These are phyloP conservation scores for Drosophila asahinai DNA, from an alignment of 1,140 invertebrate genomes.

Conservation along the genomic window DNA sequence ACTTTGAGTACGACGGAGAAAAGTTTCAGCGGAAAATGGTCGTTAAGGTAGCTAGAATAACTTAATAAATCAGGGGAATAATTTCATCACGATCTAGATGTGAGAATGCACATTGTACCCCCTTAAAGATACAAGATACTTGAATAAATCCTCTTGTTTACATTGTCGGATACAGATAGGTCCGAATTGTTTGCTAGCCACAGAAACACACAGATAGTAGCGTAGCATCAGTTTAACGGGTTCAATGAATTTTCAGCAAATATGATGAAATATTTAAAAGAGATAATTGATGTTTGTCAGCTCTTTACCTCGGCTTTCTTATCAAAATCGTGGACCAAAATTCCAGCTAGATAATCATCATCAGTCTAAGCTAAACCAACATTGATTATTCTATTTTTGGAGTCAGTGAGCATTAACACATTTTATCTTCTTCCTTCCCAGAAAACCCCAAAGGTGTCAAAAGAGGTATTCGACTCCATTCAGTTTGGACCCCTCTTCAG, in stretches of 20 bases:
- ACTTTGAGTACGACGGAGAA: constrained; percentile 47
- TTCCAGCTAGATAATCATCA: neutral
- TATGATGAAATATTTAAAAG: neutral
- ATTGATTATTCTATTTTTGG: neutral
- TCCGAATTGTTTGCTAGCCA: neutral
- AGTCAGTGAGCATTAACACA: neutral
- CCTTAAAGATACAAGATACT: neutral
- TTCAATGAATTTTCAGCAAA: neutral
- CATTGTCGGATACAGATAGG: constrained; percentile 1
- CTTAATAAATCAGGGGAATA: neutral
- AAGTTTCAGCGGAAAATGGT: constrained; percentile 47
- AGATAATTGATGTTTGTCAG: neutral
- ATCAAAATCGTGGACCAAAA: neutral
- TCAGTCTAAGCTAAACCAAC: neutral
- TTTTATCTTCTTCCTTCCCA: constrained; percentile 16
- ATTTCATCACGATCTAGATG: neutral
- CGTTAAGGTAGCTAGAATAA: constrained; percentile 59
- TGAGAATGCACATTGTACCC: neutral
- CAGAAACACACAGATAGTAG: constrained; percentile 2
- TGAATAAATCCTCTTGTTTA: neutral
- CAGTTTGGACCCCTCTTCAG: constrained; percentile 64
- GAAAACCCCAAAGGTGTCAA: constrained; percentile 70
- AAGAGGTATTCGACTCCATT: constrained; percentile 42
- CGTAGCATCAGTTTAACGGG: too few species aligned
- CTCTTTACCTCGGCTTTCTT: neutral